Evolutionary conservation across 2,113 vertebrate species (phyloP).

Genomic region (Mirza zaza): DNA sequence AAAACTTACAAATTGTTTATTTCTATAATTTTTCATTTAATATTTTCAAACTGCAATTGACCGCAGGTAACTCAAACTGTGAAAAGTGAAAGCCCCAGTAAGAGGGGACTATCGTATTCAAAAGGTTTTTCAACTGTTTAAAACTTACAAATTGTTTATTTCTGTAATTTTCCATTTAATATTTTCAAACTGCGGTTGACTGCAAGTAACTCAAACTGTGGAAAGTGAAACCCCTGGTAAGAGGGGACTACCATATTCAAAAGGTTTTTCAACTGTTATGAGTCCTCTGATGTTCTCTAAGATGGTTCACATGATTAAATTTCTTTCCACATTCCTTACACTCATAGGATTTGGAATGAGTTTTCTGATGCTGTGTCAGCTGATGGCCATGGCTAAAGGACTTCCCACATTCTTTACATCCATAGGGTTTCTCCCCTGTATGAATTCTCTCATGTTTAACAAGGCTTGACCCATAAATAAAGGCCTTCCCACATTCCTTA

Average conservation of each 20-base stretch:
- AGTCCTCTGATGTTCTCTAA: not conserved
- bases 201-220: not conserved
- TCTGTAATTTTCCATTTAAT: not conserved
- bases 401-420: conserved; percentile 46
- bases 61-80: not conserved
- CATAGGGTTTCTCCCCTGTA: conserved; percentile 49
- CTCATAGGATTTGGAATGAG: not conserved
- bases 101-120: not conserved
- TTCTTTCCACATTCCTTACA: not conserved
- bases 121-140: not conserved
- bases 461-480: conserved; percentile 59
- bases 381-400: conserved; percentile 64
- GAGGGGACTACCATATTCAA: too few relatives aligned
- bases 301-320: not conserved
- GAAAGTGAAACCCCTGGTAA: not conserved
- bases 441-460: conserved; percentile 63
- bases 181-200: not conserved
- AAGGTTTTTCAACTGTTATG: not conserved
- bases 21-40: not conserved
- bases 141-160: not conserved
- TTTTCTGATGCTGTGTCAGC: conserved; percentile 62
- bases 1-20: not conserved
- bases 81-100: not conserved
- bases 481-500: conserved; percentile 65
- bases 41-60: not conserved